Base-by-base conservation (phyloP, 2,888 invertebrate genomes). In the Apocheima hispidaria region DNA sequence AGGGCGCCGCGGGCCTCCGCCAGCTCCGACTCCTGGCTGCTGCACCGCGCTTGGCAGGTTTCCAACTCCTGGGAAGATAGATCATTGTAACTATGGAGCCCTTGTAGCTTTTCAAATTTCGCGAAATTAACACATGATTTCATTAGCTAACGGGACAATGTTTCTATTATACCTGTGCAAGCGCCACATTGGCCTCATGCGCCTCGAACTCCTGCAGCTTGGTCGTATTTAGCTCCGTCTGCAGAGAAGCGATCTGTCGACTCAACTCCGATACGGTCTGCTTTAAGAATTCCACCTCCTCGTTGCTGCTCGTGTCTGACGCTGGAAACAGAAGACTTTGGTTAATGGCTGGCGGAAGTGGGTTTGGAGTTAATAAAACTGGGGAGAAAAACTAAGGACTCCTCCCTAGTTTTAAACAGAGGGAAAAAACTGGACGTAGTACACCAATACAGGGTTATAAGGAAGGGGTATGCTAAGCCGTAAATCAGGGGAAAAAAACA, bases 161-260 rank as follows among this genome's bases (percentile, higher is more conserved):
- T n/a, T n/a, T n/a, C n/a, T n/a, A n/a, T n/a, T n/a, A 4, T 18
- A 38, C 38, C 38, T 38, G 38, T 0, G 38, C 38, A 9, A 38
- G 72, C 12, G 94, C 93, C 0, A 93, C 90, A 26, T 93, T 93
- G 51, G 94, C 92, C 75, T 96, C 96, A 35, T 95, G 95, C 0
- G 96, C 95, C 70, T 96, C 96, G 68, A 96, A 96, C 87, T 96
- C 96, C 51, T 94, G 94, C 38, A 96, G 88, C 44, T 93, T 93
- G 0, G 95, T 94, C 0, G 94, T 83, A 77, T 92, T 94, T 35
- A 95, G 84, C 73, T 96, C 96, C 0, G 96, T 94, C 81, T 95
- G 96, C 16, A 96, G 86, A 51, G 94, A 85, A 0, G 95, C 96
- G 0, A 95, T 88, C 79, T 95, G 95, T 40, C 87, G 83, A 65